These are phyloP conservation scores for Lasioglossum figueresi DNA, from an alignment of 2,888 invertebrate species.

Conservation along the genomic window DNA sequence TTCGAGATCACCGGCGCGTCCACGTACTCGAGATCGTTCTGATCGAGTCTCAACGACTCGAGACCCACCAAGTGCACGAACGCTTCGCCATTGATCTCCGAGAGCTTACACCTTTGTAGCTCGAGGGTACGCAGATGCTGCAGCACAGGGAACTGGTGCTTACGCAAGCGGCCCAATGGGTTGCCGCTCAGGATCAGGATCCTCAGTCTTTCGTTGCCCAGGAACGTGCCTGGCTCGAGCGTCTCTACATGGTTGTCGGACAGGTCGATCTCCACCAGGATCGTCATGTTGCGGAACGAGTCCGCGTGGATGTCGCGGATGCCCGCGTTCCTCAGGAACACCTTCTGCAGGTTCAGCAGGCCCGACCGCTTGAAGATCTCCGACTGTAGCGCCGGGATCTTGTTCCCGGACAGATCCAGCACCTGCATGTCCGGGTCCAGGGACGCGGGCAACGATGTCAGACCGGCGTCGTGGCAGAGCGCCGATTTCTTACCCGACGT, in stretches of 20 bases:
- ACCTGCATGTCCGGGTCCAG: conserved; percentile 93
- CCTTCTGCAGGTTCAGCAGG: conserved; percentile 92
- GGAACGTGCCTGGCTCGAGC: conserved; percentile 92
- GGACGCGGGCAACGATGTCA: conserved; percentile 90
- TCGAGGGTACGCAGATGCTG: conserved; percentile 92
- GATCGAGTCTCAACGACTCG: conserved; percentile 91
- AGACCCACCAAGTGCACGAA: conserved; percentile 90
- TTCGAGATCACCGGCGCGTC: conserved; percentile 89
- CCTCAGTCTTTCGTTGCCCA: conserved; percentile 92
- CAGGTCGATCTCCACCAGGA: conserved; percentile 94
- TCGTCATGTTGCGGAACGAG: conserved; percentile 94
- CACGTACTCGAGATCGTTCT: conserved; percentile 90
- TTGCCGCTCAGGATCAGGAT: conserved; percentile 93
- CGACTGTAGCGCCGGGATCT: conserved; percentile 89
- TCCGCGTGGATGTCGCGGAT: conserved; percentile 91
- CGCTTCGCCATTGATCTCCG: conserved; percentile 90
- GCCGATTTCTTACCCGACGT: conserved; percentile 96
- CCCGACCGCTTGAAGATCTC: conserved; percentile 92
- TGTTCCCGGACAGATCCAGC: conserved; percentile 93
- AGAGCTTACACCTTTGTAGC: conserved; percentile 91
- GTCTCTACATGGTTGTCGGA: conserved; percentile 91
- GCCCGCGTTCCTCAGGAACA: conserved; percentile 91
- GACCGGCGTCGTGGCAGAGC: conserved; percentile 92
- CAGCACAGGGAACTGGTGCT: conserved; percentile 92
- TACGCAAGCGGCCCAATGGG: conserved; percentile 89